Evolutionary conservation across 2,888 invertebrate genomes (phyloP).

Genomic region (Margaritifera margaritifera): DNA sequence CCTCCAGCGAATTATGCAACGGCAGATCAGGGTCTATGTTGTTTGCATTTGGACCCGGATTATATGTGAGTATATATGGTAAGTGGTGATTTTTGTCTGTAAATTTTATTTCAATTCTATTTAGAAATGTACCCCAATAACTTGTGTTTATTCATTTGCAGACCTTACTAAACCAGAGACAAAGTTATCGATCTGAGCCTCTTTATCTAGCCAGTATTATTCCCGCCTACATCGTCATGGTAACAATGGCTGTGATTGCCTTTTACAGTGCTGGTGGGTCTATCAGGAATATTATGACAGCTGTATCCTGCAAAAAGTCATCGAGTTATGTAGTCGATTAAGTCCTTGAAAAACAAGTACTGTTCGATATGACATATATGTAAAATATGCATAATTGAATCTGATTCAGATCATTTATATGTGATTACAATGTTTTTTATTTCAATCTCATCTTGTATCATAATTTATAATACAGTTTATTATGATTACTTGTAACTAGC

Average conservation of each 20-base stretch:
- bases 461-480: too few relatives aligned
- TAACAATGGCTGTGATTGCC: constrained; percentile 55
- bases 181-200: constrained; percentile 32
- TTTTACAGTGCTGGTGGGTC: constrained; percentile 67
- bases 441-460: too few relatives aligned
- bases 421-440: too few relatives aligned
- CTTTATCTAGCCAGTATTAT: constrained; percentile 63
- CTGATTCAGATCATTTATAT: too few relatives aligned
- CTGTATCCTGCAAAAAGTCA: constrained; percentile 9
- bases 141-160: constrained; percentile 41
- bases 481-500: too few relatives aligned
- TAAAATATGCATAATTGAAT: too few relatives aligned
- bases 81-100: neutral
- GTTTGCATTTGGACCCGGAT: too few relatives aligned
- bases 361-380: too few relatives aligned
- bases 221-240: constrained; percentile 61
- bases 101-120: neutral
- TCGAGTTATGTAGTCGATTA: constrained; percentile 21
- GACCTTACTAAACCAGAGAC: constrained; percentile 67
- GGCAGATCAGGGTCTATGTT: too few relatives aligned
- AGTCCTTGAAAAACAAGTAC: neutral
- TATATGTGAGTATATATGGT: too few relatives aligned
- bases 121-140: neutral
- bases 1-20: too few relatives aligned
- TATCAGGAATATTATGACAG: constrained; percentile 44